These are phyloP conservation scores for Pitangus sulphuratus DNA, from an alignment of 2,797 vertebrate genomes.

Conservation along the genomic window DNA sequence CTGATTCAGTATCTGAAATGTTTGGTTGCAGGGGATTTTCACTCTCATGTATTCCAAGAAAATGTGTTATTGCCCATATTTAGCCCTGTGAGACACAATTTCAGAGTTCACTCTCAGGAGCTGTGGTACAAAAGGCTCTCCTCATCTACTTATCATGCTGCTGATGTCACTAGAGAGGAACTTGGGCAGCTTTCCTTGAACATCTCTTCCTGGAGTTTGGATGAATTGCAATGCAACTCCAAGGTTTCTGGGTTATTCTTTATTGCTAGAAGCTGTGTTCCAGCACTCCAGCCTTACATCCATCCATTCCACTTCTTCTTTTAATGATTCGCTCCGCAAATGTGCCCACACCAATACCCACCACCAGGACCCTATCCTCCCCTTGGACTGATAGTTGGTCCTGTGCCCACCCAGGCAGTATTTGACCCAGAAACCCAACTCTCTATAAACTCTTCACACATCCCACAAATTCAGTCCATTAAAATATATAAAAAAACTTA, in stretches of 20 bases:
- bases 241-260: neutral
- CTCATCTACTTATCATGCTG: neutral
- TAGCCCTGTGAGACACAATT: neutral
- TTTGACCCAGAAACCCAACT: neutral
- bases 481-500: neutral
- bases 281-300: neutral
- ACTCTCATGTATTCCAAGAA: neutral
- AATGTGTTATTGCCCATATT: neutral
- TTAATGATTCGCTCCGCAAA: neutral
- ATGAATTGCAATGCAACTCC: neutral
- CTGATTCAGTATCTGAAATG: neutral
- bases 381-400: accelerated
- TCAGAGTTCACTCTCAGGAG: neutral
- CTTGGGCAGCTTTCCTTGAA: neutral
- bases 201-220: neutral
- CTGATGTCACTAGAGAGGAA: neutral
- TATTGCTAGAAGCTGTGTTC: neutral
- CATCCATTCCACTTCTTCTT: neutral
- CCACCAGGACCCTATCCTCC: neutral
- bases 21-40: neutral
- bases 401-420: neutral
- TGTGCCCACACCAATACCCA: accelerated
- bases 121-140: neutral
- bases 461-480: neutral
- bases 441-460: neutral